phyloP scores from a whole-genome alignment of 2,888 invertebrate genomes.

The Sesia apiformis region DNA sequence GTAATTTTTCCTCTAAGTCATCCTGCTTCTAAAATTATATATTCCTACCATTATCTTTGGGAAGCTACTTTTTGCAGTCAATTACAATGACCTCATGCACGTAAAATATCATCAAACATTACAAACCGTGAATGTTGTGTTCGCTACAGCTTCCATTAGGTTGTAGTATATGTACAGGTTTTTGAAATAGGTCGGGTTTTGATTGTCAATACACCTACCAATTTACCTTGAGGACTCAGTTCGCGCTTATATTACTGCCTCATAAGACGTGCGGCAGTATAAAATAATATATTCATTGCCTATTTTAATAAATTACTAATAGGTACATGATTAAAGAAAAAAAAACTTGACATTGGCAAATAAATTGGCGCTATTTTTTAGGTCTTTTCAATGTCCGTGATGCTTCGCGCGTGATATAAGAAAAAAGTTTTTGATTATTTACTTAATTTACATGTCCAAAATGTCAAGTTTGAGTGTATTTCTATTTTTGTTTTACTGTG shows the following conservation, averaged over 20 bases:
- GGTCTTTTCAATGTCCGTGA: not conserved
- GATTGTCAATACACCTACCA: not conserved
- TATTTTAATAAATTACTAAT: not conserved
- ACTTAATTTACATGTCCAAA: conserved; percentile 11
- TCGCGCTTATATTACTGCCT: not conserved
- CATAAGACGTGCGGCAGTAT: not conserved
- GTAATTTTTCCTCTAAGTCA: too few species aligned
- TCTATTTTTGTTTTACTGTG: conserved; percentile 29
- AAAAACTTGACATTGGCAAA: not conserved
- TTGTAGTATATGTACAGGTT: not conserved
- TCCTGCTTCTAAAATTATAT: too few species aligned
- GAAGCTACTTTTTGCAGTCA: too few species aligned
- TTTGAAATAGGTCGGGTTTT: not conserved
- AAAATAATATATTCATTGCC: not conserved
- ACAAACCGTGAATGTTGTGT: too few species aligned
- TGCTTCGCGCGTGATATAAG: not conserved
- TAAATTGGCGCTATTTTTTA: not conserved
- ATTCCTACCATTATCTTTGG: too few species aligned
- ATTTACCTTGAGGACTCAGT: not conserved
- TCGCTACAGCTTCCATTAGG: not conserved
- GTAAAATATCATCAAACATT: not conserved
- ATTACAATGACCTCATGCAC: not conserved
- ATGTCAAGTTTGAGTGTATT: conserved; percentile 30
- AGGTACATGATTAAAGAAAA: not conserved
- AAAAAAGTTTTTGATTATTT: not conserved